phyloP scores from a whole-genome alignment of 2,113 vertebrate species.

The Fregata magnificens region DNA sequence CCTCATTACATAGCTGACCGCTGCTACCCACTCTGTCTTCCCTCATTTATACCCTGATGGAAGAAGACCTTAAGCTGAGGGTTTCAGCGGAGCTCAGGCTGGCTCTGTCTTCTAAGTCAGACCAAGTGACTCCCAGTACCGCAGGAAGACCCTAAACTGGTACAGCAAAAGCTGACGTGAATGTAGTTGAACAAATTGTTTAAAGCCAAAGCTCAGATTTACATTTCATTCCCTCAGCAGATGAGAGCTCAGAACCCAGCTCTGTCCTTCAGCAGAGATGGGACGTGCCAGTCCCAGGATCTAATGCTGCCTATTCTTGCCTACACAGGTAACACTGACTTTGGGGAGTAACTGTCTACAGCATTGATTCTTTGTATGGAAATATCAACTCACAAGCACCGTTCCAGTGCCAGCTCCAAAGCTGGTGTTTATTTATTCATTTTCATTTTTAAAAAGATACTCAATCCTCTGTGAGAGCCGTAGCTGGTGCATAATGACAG shows the following conservation, averaged over 20 bases:
- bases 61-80: neutral
- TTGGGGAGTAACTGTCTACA: neutral
- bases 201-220: neutral
- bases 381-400: neutral
- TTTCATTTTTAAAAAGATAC: neutral
- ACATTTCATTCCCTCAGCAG: neutral
- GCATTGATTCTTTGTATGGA: neutral
- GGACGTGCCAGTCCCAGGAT: neutral
- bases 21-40: too few species aligned
- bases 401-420: neutral
- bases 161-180: neutral
- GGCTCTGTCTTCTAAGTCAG: neutral
- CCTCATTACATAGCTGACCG: neutral
- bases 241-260: neutral
- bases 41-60: neutral
- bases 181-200: too few species aligned
- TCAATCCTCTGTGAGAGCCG: rapidly evolving
- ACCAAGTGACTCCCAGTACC: rapidly evolving
- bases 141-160: neutral
- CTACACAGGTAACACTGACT: neutral
- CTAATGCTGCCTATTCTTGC: neutral
- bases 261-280: neutral
- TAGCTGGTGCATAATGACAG: neutral
- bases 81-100: neutral
- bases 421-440: neutral